Percentiles rank a stretch among this genome's conserved stretches.
phyloP scores from a whole-genome alignment of 2,888 invertebrate species.

The Margaritifera margaritifera region DNA sequence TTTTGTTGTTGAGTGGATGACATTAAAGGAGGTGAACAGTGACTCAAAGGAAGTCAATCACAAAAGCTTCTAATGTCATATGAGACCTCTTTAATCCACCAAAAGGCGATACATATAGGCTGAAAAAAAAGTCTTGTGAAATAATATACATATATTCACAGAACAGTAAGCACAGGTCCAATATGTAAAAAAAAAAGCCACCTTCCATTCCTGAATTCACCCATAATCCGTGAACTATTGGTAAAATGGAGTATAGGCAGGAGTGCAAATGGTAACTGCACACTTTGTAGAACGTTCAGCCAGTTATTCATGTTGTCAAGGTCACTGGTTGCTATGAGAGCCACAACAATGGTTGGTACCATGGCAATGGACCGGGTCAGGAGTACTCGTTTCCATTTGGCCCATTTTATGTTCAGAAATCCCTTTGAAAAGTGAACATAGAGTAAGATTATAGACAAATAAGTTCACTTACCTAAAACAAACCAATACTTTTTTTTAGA shows the following conservation, averaged over 20 bases:
- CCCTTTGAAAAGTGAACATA: slow-evolving; percentile 74
- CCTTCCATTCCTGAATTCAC: slow-evolving; percentile 84
- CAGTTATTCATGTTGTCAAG: slow-evolving; percentile 87
- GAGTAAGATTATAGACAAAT: no score
- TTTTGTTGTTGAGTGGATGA: no score
- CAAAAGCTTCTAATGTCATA: no score
- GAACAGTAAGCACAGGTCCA: no score
- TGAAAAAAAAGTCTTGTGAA: no score
- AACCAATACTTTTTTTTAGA: no score
- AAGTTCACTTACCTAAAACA: no score
- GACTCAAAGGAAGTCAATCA: no score
- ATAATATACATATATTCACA: no score
- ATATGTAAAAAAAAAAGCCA: slow-evolving; percentile 9
- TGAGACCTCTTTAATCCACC: no score
- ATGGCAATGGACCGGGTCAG: slow-evolving; percentile 89
- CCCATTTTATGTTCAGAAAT: slow-evolving; percentile 88
- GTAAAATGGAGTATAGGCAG: slow-evolving; percentile 90
- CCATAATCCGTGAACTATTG: slow-evolving; percentile 85
- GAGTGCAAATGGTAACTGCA: slow-evolving; percentile 89
- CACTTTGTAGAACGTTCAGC: slow-evolving; percentile 87
- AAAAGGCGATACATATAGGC: no score
- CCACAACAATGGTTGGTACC: slow-evolving; percentile 74
- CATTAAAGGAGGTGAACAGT: no score
- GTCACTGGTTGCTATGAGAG: slow-evolving; percentile 76
- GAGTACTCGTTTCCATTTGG: slow-evolving; percentile 89